Conservation (phyloP, 1,140 invertebrate species). For the Ruditapes philippinarum region DNA sequence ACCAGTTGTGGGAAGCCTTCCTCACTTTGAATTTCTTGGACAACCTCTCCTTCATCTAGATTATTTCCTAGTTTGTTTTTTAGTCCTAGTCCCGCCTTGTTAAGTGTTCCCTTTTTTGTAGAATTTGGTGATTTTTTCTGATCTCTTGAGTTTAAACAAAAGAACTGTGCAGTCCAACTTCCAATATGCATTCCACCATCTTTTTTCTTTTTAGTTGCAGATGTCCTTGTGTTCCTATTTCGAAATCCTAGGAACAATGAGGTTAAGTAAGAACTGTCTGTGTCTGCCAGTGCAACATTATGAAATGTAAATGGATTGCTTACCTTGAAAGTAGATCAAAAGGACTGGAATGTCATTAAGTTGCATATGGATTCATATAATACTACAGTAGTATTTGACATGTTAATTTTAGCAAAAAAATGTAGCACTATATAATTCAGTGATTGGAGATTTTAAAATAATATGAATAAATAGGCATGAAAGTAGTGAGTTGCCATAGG, state of each 20-base stretch:
- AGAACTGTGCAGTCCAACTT: constrained; percentile 16
- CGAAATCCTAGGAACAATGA: background rate
- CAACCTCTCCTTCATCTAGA: constrained; percentile 31
- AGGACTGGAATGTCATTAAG: too few species aligned
- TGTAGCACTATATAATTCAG: too few species aligned
- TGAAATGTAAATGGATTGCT: too few species aligned
- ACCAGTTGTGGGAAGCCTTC: constrained; percentile 47
- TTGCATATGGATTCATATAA: too few species aligned
- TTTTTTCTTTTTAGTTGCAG: background rate
- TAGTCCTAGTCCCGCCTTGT: constrained; percentile 11
- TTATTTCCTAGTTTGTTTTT: constrained; percentile 14
- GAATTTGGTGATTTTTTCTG: background rate
- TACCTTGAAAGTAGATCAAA: too few species aligned
- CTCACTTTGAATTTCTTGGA: constrained; percentile 17
- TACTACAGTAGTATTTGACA: too few species aligned
- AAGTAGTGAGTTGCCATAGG: too few species aligned
- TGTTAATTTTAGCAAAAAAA: too few species aligned
- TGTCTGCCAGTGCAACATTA: too few species aligned
- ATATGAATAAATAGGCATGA: too few species aligned
- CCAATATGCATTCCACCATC: background rate
- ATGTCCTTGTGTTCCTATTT: background rate
- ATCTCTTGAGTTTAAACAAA: background rate
- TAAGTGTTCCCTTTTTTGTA: constrained; percentile 15
- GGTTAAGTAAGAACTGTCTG: background rate
- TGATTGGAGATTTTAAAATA: too few species aligned